Evolutionary conservation across 2,113 vertebrate genomes (phyloP), one percentile per base, ranked within the genome.

Genomic region (Poicephalus meyeri): DNA sequence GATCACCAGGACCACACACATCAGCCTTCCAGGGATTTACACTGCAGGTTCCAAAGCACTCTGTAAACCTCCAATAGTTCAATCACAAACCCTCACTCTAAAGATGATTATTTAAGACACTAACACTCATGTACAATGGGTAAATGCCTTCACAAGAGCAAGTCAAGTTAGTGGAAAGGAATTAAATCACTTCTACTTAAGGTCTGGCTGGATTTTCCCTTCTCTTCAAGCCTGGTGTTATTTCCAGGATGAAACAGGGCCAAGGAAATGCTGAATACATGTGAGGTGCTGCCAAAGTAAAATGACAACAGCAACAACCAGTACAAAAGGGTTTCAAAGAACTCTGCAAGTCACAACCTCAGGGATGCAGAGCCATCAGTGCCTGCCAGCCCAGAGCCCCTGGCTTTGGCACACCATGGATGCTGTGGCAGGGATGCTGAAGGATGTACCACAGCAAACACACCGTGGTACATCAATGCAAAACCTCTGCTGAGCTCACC

Each of bases 251-350:
- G 93, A 74, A 94, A 91, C 1, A 17, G 23, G 68, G 85, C 68
- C 89, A 91, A n/a, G 35, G 31, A 93, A 96, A 91, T 70, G 82
- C 25, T 68, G 85, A 96, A 93, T 90, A 92, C 70, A 60, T n/a
- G 8, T 39, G 41, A 64, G 71, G 64, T 63, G 60, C 80, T 92
- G 85, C 82, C 80, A 96, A 92, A 91, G 86, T 33, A 26, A 64
- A 88, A 55, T 7, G 6, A 52, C 44, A 44, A 63, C 24, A 42
- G 63, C 69, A 91, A 37, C 33, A 49, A 79, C 13, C 12, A 44
- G 33, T 55, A 70, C 49, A 37, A 44, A 39, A 64, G 8, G 28
- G 11, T 35, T 92, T 76, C 37, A 46, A 82, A 79, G 69, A 47
- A 53, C 16, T 70, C 68, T 47, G 81, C 61, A 25, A 65, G 78